Base-by-base conservation (phyloP, 2,113 vertebrate species). In the Microcebus griseorufus region DNA sequence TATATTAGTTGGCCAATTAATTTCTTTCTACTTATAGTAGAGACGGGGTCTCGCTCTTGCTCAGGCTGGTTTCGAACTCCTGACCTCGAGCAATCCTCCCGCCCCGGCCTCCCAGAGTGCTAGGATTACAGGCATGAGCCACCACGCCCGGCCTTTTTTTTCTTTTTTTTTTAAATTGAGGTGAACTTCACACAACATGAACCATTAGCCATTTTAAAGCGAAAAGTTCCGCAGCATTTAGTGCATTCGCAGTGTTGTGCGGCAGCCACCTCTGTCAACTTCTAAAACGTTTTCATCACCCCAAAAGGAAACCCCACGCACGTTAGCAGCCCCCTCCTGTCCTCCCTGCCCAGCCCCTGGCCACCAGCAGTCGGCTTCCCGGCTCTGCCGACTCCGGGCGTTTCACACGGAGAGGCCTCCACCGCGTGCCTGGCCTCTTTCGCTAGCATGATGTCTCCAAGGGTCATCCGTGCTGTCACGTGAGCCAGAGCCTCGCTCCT, bases 401-500 rank as follows among this genome's bases (percentile, higher is more conserved):
- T 45, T 37, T 55, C 17, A 0, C 18, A 11, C 1, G 18, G 25
- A 51, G 27, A 23, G 9, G 6, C 42, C 9, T 1, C 1, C 1
- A 0, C 2, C 25, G 9, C 1, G 32, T 22, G 55, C 32, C 51
- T 45, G 67, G 42, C 18, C 14, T 34, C 60, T 72, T 25, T 32
- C 18, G 3, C 39, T 39, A 2, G 73, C 39, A 16, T 3, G 17
- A 2, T 6, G 27, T 81, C 29, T 60, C 14, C 64, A 2, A 0
- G 16, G 39, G 4, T n/a, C 75, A 4, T 4, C 12, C 64, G 6
- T 8, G 7, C 0, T 67, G 42, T 22, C 18, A 48, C 5, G 0
- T 18, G 5, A 20, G 32, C 65, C 37, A 0, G 3, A 0, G 3
- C 25, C 29, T 42, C n/a, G 0, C 2, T 53, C 60, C 34, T 81